Evolutionary conservation across 2,113 vertebrate species (phyloP), one percentile per base, ranked within the genome.

Genomic region (Tichodroma muraria): DNA sequence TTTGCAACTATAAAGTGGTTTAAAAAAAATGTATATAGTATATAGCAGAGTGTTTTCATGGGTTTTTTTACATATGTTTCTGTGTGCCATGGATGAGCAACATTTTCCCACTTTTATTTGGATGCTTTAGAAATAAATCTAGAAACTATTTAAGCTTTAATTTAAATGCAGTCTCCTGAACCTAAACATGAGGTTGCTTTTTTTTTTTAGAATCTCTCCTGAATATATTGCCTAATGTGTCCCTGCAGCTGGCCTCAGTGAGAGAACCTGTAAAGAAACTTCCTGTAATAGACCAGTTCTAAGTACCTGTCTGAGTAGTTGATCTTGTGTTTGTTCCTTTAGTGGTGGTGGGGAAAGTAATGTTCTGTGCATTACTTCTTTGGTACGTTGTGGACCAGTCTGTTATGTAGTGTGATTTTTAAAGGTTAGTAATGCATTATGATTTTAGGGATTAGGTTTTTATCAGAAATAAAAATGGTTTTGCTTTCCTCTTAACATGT

Each of bases 321-420:
- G 11, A 69, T 60, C n/a, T 56, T 76, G 12, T 53, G 44, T 52
- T 77, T 91, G 7, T 38, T 81, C 14, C 30, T 95, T 68, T 25
- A 77, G 20, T 2, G 0, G 6, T 45, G 27, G 6, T 3, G 1
- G 3, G 16, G 53, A 59, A 30, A 18, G 8, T 6, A 40, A 3
- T 25, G 4, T 24, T 65, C 22, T 90, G 5, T 33, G 12, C 21
- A 18, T 47, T 56, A 13, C 2, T 60, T 28, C n/a, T 80, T 85
- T 31, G 15, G 2, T 61, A 13, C 14, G 8, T 77, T 40, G 17
- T 40, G 31, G 12, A 44, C 12, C 49, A 35, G 11, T 54, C 40
- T 78, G 13, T 40, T 73, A 63, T 54, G 10, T 8, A 40, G 5
- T 25, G 9, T 4, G 4, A 31, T 57, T 80, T 73, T 77, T 66